phyloP scores from a whole-genome alignment of 2,113 vertebrate genomes.

The Malurus alboscapulatus region DNA sequence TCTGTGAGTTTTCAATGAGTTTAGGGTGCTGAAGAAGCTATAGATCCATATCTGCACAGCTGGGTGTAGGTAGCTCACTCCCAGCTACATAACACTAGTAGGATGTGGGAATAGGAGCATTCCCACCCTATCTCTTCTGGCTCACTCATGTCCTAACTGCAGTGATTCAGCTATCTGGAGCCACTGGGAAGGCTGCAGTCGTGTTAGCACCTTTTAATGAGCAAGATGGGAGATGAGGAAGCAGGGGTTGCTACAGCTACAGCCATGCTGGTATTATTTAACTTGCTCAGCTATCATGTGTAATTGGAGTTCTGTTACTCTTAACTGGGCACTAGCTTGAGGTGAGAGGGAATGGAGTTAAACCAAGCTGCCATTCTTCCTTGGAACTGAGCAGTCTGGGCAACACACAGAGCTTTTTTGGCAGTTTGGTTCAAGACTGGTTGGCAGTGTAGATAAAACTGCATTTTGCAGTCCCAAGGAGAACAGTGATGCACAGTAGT shows the following conservation, averaged over 20 bases:
- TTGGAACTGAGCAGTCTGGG: background rate
- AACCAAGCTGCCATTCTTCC: background rate
- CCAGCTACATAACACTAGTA: background rate
- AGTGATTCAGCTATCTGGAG: background rate
- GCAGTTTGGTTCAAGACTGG: background rate
- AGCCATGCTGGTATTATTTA: background rate
- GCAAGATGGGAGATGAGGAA: background rate
- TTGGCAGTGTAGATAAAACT: background rate
- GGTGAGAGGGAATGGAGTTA: background rate
- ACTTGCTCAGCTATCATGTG: background rate
- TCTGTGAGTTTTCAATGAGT: background rate
- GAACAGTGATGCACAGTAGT: background rate
- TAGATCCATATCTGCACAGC: constrained; percentile 1
- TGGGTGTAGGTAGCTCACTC: constrained; percentile 37
- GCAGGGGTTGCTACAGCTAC: background rate
- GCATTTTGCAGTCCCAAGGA: background rate
- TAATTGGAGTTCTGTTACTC: background rate
- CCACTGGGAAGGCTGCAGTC: background rate
- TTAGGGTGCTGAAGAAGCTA: background rate
- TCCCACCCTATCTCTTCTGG: background rate
- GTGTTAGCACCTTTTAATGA: background rate
- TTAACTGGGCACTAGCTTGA: background rate
- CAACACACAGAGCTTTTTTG: background rate
- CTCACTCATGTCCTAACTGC: background rate
- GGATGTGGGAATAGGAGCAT: background rate